Base-by-base conservation (phyloP, 2,113 vertebrate species). In the Anguilla japonica region DNA sequence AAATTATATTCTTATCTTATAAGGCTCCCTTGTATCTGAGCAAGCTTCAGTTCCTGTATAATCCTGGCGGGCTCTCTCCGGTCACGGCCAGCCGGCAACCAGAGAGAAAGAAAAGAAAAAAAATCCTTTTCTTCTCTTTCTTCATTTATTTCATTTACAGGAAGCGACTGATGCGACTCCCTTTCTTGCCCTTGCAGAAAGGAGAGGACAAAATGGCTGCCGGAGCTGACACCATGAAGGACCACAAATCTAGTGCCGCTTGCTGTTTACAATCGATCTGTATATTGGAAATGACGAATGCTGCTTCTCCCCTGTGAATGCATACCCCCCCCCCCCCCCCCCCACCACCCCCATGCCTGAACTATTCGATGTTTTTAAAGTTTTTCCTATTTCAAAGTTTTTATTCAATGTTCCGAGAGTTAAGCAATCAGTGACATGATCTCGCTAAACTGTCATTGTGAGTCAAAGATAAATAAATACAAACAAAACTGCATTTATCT, bases 1-100 rank as follows among this genome's bases (percentile, higher is more conserved):
- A 75, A 75, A 75, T 75, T 75, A 75, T 75, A 75, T 26, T 34
- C 71, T 75, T 75, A 75, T 75, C 71, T n/a, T 75, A 75, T 75
- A 75, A 29, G 71, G 11, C 71, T 75, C 71, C n/a, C 71, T 75
- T 34, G 71, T 75, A 75, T 75, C 71, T 34, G 71, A 75, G n/a
- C 4, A 75, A 75, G 71, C n/a, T 75, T 26, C 71, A n/a, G 2
- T 75, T 75, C n/a, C 71, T n/a, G 13, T 75, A 34, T 75, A 75
- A 75, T 75, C n/a, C 71, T 75, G 71, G 71, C 26, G 71, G 71
- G 34, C n/a, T 9, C n/a, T 34, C 71, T 34, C 71, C 34, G 71
- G 71, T 75, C 71, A 75, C 71, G n/a, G 71, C 9, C 71, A 9
- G 11, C 5, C 11, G 11, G 71, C 71, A 5, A 13, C 9, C 9